phyloP scores from a whole-genome alignment of 2,113 vertebrate species.

The Pardalotus punctatus region DNA sequence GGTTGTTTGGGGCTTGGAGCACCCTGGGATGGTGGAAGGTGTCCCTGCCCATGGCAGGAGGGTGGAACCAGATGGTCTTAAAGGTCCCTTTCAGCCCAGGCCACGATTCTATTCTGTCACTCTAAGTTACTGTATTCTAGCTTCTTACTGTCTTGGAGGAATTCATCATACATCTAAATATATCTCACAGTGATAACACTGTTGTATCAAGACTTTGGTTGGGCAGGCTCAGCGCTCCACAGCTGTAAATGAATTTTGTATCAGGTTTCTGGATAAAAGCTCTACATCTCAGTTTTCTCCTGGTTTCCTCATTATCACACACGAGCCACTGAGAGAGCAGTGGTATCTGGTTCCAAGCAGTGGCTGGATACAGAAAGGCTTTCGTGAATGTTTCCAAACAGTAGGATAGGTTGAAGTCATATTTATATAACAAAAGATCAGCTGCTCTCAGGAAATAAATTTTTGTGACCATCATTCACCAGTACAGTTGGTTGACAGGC shows the following conservation, averaged over 20 bases:
- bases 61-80: accelerated
- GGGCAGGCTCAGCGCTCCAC: background rate
- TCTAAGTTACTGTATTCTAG: background rate
- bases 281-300: background rate
- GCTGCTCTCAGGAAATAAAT: background rate
- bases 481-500: background rate
- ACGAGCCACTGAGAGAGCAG: background rate
- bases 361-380: background rate
- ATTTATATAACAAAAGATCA: background rate
- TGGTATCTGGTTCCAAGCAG: background rate
- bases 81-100: background rate
- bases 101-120: background rate
- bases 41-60: background rate
- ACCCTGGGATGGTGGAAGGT: accelerated
- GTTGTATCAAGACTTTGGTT: background rate
- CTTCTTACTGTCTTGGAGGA: background rate
- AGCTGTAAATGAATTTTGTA: background rate
- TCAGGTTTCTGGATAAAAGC: background rate
- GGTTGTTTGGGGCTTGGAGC: accelerated
- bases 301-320: background rate
- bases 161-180: background rate
- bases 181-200: background rate
- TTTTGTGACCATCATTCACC: background rate
- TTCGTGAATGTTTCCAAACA: background rate
- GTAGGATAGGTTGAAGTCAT: background rate